These are phyloP conservation scores for Calliphora vicina DNA, from an alignment of 1,140 invertebrate genomes.

Conservation along the genomic window DNA sequence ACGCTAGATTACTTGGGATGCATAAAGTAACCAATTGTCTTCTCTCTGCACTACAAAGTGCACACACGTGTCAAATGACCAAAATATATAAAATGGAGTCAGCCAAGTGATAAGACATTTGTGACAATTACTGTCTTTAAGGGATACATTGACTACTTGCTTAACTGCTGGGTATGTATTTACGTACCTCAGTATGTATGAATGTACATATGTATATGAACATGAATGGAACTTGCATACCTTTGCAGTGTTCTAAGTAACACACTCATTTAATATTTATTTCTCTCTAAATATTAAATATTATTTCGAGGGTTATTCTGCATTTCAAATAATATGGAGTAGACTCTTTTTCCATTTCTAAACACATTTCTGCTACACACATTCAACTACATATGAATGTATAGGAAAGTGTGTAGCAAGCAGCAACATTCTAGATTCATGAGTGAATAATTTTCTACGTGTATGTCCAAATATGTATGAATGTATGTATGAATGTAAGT, in stretches of 20 bases:
- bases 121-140: too few relatives aligned
- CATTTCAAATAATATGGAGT: not conserved
- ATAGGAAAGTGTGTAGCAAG: not conserved
- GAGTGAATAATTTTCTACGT: not conserved
- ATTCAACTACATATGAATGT: not conserved
- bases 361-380: not conserved
- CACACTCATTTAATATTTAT: slow-evolving; percentile 63
- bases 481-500: slow-evolving; percentile 38
- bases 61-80: too few relatives aligned
- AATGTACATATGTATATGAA: not conserved
- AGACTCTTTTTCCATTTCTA: not conserved
- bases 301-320: slow-evolving; percentile 60
- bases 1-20: too few relatives aligned
- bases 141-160: too few relatives aligned
- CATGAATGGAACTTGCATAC: slow-evolving; percentile 42
- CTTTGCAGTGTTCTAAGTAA: slow-evolving; percentile 58
- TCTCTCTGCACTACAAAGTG: too few relatives aligned
- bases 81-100: too few relatives aligned
- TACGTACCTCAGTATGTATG: too few relatives aligned
- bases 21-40: too few relatives aligned
- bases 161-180: too few relatives aligned
- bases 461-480: slow-evolving; percentile 28
- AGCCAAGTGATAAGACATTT: too few relatives aligned
- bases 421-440: not conserved
- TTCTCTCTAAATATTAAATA: slow-evolving; percentile 64